Base-by-base conservation (phyloP, 2,113 vertebrate species). In the Podarcis muralis region DNA sequence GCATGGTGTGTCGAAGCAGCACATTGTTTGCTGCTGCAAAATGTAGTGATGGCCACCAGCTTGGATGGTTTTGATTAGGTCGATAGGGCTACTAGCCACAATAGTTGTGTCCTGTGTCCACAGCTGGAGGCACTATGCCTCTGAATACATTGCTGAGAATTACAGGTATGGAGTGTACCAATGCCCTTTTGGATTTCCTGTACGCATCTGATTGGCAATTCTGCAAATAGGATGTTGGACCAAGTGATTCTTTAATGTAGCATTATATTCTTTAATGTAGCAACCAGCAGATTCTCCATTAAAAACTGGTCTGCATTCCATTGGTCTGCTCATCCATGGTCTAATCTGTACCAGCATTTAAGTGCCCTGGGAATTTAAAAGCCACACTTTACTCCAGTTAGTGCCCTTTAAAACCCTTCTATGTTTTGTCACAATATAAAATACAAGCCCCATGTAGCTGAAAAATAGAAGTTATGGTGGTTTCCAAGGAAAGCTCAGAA, bases 351-450 rank as follows among this genome's bases (percentile, higher is more conserved):
- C 87, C 30, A 87, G 81, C 30, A 81, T 68, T 57, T n/a, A 71
- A 87, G 30, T 16, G 8, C 18, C 37, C 18, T 15, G 59, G 20
- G 80, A 2, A 74, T 90, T 69, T 77, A 85, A 25, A 2, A 85
- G 22, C 2, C 72, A 40, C 74, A 35, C 27, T 53, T 76, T n/a
- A 62, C 25, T 62, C n/a, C 1, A 81, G 32, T 62, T 40, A 40
- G 7, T 85, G 9, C 81, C 83, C 83, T 87, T 75, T 1, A 25
- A 84, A 91, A 66, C 59, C 23, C 83, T 83, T 27, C 86, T 2
- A 65, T 90, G 90, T 91, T 81, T 86, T 37, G 79, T 93, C 90
- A 37, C 86, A 18, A 48, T 88, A 77, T 81, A 83, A 86, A 92
- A 88, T n/a, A 72, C n/a, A 25, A 87, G 48, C 40, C 76, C 68